Evolutionary conservation across 2,113 vertebrate species (phyloP).

Genomic region (Trinectes maculatus): DNA sequence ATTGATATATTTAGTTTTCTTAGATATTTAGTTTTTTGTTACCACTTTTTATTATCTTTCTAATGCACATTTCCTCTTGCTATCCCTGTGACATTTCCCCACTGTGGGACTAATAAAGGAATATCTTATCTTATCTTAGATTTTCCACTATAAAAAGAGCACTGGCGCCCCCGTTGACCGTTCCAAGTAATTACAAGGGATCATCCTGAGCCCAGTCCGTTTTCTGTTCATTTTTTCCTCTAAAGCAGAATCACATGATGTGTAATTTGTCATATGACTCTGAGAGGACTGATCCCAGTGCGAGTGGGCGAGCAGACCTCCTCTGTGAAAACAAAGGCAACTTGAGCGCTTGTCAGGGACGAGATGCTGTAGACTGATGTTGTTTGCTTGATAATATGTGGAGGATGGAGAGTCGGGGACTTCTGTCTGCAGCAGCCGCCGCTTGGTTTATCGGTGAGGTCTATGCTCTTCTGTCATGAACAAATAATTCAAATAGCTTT

Average conservation of each 20-base stretch:
- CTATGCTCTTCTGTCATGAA: not conserved
- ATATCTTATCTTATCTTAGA: too few relatives aligned
- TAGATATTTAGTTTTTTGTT: too few relatives aligned
- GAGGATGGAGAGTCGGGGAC: constrained; percentile 73
- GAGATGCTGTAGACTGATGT: constrained; percentile 50
- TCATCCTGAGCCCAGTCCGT: constrained; percentile 11
- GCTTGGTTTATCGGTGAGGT: constrained; percentile 74
- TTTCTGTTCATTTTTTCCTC: constrained; percentile 34
- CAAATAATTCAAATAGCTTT: not conserved
- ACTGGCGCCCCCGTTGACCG: constrained; percentile 40
- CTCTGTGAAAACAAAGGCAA: constrained; percentile 35
- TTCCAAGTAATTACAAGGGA: constrained; percentile 14
- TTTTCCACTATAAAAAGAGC: not conserved
- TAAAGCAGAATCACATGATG: constrained; percentile 82
- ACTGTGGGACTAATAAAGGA: too few relatives aligned
- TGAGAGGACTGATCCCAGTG: constrained; percentile 42
- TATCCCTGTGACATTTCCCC: too few relatives aligned
- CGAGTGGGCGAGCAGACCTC: constrained; percentile 13
- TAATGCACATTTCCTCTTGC: too few relatives aligned
- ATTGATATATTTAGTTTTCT: too few relatives aligned
- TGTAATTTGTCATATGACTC: constrained; percentile 78
- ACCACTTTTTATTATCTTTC: too few relatives aligned
- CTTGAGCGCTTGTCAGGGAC: constrained; percentile 44
- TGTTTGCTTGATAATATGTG: constrained; percentile 46
- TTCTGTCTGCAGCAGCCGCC: constrained; percentile 52